phyloP scores from a whole-genome alignment of 2,797 vertebrate genomes.

The Carapus acus region DNA sequence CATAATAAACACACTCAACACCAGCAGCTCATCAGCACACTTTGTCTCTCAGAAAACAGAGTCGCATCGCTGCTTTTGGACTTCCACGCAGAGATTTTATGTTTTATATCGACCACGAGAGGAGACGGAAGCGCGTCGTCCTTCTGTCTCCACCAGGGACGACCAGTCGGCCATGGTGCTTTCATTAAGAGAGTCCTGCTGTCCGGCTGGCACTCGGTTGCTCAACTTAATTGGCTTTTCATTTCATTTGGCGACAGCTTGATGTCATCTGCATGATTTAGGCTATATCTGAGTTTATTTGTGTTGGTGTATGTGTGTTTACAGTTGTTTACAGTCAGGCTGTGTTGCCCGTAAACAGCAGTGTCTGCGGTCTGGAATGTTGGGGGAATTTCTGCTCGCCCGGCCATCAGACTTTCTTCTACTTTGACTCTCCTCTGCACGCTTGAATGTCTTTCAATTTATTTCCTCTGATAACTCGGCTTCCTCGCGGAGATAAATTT shows the following conservation, averaged over 20 bases:
- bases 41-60: constrained; percentile 51
- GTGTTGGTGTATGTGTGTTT: constrained; percentile 12
- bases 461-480: constrained; percentile 56
- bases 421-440: constrained; percentile 52
- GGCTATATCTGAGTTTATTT: constrained; percentile 8
- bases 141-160: constrained; percentile 47
- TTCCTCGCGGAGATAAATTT: constrained; percentile 54
- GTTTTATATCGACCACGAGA: too few relatives aligned
- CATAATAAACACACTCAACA: constrained; percentile 45
- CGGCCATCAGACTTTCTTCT: constrained; percentile 49
- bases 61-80: constrained; percentile 49
- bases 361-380: constrained; percentile 37
- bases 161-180: constrained; percentile 55
- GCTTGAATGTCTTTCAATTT: constrained; percentile 70
- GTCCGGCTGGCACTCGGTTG: constrained; percentile 56
- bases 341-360: constrained; percentile 32
- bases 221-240: constrained; percentile 65
- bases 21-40: constrained; percentile 55
- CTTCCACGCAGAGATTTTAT: constrained; percentile 37
- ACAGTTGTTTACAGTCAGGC: neutral
- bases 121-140: constrained; percentile 26
- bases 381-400: constrained; percentile 33
- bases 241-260: constrained; percentile 48
- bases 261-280: constrained; percentile 12
- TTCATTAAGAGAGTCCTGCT: constrained; percentile 67